phyloP scores from a whole-genome alignment of 2,888 invertebrate genomes.

The Cosmorhoe ocellata region DNA sequence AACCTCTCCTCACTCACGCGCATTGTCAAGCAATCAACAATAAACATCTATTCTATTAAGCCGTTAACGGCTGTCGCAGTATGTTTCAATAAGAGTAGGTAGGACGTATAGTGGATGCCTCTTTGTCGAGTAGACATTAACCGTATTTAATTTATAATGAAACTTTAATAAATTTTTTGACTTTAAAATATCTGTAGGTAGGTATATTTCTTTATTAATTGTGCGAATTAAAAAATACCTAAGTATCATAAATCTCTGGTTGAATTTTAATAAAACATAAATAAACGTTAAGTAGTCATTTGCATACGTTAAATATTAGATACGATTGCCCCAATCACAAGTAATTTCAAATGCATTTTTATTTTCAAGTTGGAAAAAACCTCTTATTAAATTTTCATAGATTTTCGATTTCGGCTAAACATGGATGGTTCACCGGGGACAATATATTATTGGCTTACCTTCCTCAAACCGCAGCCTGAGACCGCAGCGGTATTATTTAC shows the following conservation, averaged over 20 bases:
- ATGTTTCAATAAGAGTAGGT: constrained; percentile 61
- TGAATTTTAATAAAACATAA: constrained; percentile 26
- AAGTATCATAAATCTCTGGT: constrained; percentile 7
- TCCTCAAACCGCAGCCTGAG: constrained; percentile 15
- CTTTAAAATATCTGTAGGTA: constrained; percentile 1
- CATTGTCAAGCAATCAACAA: constrained; percentile 74
- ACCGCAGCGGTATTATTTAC: constrained; percentile 32
- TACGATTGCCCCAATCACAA: constrained; percentile 32
- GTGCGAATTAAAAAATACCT: not conserved
- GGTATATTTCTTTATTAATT: not conserved
- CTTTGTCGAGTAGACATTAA: constrained; percentile 16
- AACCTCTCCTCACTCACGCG: constrained; percentile 51
- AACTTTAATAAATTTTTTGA: constrained; percentile 2
- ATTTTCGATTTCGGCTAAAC: constrained; percentile 31
- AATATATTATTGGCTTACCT: constrained; percentile 37
- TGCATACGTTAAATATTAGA: constrained; percentile 24
- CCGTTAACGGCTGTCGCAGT: constrained; percentile 66
- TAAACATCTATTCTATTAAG: constrained; percentile 65
- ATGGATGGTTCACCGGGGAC: constrained; percentile 33
- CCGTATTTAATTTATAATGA: constrained; percentile 3
- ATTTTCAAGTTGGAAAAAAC: too few relatives aligned
- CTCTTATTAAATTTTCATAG: constrained; percentile 35
- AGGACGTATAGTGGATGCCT: constrained; percentile 22
- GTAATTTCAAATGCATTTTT: constrained; percentile 29
- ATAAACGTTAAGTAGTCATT: constrained; percentile 29